Base-by-base conservation (phyloP, 2,113 vertebrate genomes). In the Platanista minor region DNA sequence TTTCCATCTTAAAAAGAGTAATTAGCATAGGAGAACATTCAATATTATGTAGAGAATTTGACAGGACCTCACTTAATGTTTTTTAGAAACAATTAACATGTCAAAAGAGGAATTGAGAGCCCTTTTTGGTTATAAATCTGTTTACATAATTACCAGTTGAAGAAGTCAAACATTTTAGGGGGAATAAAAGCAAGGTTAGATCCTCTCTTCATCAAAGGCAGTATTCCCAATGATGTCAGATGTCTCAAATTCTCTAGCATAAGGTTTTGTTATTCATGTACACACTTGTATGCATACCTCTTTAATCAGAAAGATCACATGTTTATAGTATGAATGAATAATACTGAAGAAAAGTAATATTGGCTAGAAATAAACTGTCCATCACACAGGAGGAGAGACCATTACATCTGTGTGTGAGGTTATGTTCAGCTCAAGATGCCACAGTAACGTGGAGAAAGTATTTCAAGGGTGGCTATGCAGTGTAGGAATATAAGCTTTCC, bases 51-150 rank as follows among this genome's bases (percentile, higher is more conserved):
- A 98, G 98, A 97, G 94, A 98, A 97, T 98, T 98, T 98, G 98
- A 98, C 95, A 98, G 97, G 97, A 97, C 95, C 97, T 97, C 97
- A 97, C 94, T 98, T 97, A 98, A 97, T 98, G 90, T 94, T 95
- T 98, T 98, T 96, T n/a, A 96, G 97, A 98, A 98, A 98, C 97
- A 98, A 98, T 98, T 99, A 98, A 97, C 91, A 98, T 98, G 97
- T 98, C 98, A 98, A 97, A 98, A 96, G 96, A 98, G 96, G 97
- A 98, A 98, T 93, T 74, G 77, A 97, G 97, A 98, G 97, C 92
- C 96, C 90, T 95, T 98, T 98, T 98, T 96, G 91, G 95, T 98
- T 98, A 97, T 98, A 98, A 98, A 98, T 98, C 97, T 97, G 95
- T 98, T 98, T 97, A 97, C 88, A 97, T 98, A 98, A 98, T 98